Evolutionary conservation across 2,113 vertebrate species (phyloP).

Genomic region (Aramus guarauna): DNA sequence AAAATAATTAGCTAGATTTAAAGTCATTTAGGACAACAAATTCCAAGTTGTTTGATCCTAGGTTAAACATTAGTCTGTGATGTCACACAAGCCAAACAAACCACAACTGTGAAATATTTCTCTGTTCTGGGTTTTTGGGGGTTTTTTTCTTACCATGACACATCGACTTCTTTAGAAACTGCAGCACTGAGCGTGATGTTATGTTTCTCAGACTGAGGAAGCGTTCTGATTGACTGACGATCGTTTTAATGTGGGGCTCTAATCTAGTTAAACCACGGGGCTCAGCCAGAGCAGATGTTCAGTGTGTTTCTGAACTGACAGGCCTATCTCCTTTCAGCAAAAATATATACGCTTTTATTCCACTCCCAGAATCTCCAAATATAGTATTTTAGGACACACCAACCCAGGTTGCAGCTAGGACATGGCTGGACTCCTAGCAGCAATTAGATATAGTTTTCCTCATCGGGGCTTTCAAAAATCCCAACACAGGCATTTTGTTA

Average conservation of each 20-base stretch:
- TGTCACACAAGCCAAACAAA: background rate
- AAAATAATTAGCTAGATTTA: constrained; percentile 20
- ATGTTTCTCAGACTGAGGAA: constrained; percentile 18
- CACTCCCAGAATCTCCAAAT: background rate
- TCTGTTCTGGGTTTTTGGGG: background rate
- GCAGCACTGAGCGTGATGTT: background rate
- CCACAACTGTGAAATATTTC: background rate
- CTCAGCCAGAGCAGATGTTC: constrained; percentile 52
- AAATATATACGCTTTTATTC: background rate
- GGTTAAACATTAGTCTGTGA: background rate
- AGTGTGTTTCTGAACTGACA: constrained; percentile 9
- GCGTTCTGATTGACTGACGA: constrained; percentile 48
- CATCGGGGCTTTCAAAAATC: constrained; percentile 40
- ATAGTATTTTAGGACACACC: background rate
- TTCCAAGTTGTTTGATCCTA: background rate
- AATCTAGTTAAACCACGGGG: constrained; percentile 30
- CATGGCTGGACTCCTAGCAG: background rate
- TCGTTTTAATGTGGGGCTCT: constrained; percentile 35
- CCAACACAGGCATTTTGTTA: background rate
- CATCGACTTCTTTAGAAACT: background rate
- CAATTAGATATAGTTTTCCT: constrained; percentile 44
- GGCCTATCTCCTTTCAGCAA: constrained; percentile 13
- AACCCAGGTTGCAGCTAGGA: background rate
- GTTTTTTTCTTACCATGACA: background rate
- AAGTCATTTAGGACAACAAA: background rate